Percentiles rank a stretch among this genome's conserved stretches.
phyloP scores from a whole-genome alignment of 2,888 invertebrate genomes.

The Protonemura montana region DNA sequence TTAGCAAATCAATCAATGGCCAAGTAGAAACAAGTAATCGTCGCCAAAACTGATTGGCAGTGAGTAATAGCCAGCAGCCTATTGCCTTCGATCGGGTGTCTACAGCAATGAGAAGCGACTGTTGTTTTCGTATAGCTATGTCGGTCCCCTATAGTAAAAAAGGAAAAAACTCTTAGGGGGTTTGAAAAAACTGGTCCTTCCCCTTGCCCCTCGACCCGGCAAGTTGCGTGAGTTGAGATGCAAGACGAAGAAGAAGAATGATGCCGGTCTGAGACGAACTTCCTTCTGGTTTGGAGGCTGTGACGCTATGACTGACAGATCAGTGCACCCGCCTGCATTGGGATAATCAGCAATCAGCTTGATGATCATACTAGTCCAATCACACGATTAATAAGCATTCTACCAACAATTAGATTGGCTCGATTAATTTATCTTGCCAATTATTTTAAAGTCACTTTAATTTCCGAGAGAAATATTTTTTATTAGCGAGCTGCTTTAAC shows the following conservation, averaged over 20 bases:
- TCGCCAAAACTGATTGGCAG: background rate
- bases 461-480: background rate
- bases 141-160: slow-evolving; percentile 38
- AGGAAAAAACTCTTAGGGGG: slow-evolving; percentile 41
- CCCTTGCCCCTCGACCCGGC: slow-evolving; percentile 28
- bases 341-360: background rate
- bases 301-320: background rate
- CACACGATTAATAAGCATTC: background rate
- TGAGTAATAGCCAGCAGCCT: background rate
- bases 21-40: background rate
- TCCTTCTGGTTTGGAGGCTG: background rate
- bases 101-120: background rate
- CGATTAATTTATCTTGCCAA: background rate
- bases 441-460: background rate
- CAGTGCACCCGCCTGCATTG: background rate
- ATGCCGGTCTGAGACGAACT: background rate
- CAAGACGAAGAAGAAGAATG: slow-evolving; percentile 18
- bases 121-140: slow-evolving; percentile 31
- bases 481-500: background rate
- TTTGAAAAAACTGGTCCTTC: slow-evolving; percentile 46
- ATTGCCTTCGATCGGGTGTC: background rate
- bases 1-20: background rate
- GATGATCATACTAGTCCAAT: background rate
- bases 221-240: slow-evolving; percentile 13
- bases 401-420: background rate